Percentiles rank a stretch among this genome's conserved stretches.
Evolutionary conservation across 2,113 vertebrate species (phyloP).

Genomic region (Heloderma charlesbogerti): DNA sequence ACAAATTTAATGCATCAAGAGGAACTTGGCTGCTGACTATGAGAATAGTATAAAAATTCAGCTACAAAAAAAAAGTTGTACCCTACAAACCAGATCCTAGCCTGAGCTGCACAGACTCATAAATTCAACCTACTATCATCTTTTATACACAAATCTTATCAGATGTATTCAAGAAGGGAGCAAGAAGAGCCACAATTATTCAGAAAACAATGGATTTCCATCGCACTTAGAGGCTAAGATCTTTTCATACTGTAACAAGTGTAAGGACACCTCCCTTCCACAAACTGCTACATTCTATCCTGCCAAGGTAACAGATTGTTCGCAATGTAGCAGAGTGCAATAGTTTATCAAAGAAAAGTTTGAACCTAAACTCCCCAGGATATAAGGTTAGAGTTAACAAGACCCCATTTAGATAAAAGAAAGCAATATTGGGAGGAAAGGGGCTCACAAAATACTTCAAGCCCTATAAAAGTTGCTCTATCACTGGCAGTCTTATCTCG

Average conservation of each 20-base stretch:
- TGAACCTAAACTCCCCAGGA: slow-evolving; percentile 43
- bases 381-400: slow-evolving; percentile 58
- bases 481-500: slow-evolving; percentile 43
- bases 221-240: slow-evolving; percentile 11
- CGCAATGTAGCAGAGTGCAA: slow-evolving; percentile 19
- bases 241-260: slow-evolving; percentile 7
- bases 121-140: slow-evolving; percentile 19
- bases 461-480: slow-evolving; percentile 42
- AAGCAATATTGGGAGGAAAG: slow-evolving; percentile 47
- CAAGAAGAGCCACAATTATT: not conserved
- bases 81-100: not conserved
- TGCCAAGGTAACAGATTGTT: not conserved
- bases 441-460: slow-evolving; percentile 59
- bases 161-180: slow-evolving; percentile 9
- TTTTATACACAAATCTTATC: slow-evolving; percentile 39
- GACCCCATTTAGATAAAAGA: slow-evolving; percentile 65
- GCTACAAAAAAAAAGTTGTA: not conserved
- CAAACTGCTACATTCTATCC: slow-evolving; percentile 11
- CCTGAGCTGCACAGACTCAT: not conserved
- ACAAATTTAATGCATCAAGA: not conserved
- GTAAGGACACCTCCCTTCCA: slow-evolving; percentile 13
- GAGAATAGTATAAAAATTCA: not conserved
- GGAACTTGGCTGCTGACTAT: not conserved
- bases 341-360: slow-evolving; percentile 50
- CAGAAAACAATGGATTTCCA: slow-evolving; percentile 24